Percentiles rank a stretch among this genome's conserved stretches.
Evolutionary conservation across 2,888 invertebrate species (phyloP).

Genomic region (Stenodema calcarata): DNA sequence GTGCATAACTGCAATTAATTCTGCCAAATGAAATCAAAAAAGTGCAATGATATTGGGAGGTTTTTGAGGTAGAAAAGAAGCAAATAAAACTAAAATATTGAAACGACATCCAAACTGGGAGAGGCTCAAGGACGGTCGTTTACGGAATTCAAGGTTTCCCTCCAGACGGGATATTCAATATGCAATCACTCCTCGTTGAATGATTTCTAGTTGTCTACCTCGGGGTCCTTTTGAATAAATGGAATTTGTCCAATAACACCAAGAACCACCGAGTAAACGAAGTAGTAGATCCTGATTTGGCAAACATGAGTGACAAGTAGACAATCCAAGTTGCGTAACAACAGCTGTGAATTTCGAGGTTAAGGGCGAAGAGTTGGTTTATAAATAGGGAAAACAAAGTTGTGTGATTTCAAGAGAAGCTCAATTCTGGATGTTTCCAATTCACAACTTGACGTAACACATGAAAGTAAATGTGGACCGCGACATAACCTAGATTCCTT

Average conservation of each 20-base stretch:
- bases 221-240: too few relatives aligned
- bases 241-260: neutral
- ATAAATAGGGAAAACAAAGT: neutral
- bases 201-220: too few relatives aligned
- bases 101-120: neutral
- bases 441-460: neutral
- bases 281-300: neutral
- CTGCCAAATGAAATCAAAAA: too few relatives aligned
- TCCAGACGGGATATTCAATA: neutral
- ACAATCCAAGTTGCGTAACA: neutral
- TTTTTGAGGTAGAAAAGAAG: neutral
- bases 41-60: too few relatives aligned
- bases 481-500: neutral
- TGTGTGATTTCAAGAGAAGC: neutral
- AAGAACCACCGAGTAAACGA: neutral
- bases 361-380: neutral
- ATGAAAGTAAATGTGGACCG: neutral
- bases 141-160: neutral
- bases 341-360: neutral
- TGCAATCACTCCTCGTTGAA: too few relatives aligned
- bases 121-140: neutral
- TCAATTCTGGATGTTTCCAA: neutral
- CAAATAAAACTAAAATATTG: neutral
- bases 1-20: too few relatives aligned
- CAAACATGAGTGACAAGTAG: neutral